Conservation (phyloP, 2,113 vertebrate genomes). For the Sula dactylatra region DNA sequence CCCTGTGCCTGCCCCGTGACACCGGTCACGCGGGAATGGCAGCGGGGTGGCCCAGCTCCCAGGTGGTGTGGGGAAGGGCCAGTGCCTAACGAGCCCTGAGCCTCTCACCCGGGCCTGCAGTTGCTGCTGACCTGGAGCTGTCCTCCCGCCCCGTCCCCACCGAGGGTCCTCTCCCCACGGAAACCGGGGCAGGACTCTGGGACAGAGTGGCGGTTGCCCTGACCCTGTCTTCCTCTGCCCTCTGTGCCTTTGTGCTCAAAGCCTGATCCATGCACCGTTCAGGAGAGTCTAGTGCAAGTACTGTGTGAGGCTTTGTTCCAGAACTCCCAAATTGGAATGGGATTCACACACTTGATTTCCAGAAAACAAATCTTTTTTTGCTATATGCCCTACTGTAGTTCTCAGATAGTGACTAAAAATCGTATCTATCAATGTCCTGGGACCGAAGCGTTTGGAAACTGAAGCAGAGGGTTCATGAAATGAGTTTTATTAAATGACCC, state of each 20-base stretch:
- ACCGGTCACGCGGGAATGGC: not conserved
- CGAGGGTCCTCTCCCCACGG: not conserved
- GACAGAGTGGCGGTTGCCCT: accelerated
- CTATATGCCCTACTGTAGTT: not conserved
- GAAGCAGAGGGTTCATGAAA: not conserved
- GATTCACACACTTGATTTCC: not conserved
- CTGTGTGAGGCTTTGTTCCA: not conserved
- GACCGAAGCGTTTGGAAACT: not conserved
- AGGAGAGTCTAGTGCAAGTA: not conserved
- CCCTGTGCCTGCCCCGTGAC: not conserved
- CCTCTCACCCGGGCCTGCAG: not conserved
- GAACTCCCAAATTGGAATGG: not conserved
- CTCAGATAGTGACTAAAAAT: not conserved
- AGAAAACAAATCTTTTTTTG: not conserved
- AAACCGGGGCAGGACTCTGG: accelerated
- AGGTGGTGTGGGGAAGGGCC: not conserved
- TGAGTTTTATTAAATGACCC: not conserved
- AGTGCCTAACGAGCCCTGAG: accelerated
- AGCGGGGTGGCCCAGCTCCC: not conserved
- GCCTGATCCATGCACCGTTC: accelerated
- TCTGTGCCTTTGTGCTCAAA: not conserved
- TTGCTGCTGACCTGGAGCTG: not conserved
- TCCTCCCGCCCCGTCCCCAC: not conserved
- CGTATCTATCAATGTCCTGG: not conserved
- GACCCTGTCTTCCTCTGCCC: accelerated